phyloP scores from a whole-genome alignment of 1,140 invertebrate species.

The Penaeus indicus region DNA sequence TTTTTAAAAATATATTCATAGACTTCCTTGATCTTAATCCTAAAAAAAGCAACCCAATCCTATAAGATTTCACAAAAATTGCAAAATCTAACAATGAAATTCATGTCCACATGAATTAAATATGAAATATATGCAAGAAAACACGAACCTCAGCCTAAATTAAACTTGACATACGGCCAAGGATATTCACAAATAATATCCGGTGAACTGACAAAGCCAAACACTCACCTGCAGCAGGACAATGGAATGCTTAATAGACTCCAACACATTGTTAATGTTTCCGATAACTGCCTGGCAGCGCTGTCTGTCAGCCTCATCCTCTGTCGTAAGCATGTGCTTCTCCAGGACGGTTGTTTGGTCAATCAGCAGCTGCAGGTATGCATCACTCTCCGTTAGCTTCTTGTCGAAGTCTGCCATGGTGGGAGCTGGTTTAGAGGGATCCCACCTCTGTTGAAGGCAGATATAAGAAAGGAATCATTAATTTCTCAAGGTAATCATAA shows the following conservation, averaged over 20 bases:
- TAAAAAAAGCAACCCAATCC: too few relatives aligned
- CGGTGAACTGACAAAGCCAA: not conserved
- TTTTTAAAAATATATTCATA: too few relatives aligned
- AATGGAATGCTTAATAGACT: slow-evolving; percentile 97
- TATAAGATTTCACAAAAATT: too few relatives aligned
- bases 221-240: slow-evolving; percentile 91
- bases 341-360: slow-evolving; percentile 78
- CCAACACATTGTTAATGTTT: slow-evolving; percentile 81
- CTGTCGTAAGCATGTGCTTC: slow-evolving; percentile 66
- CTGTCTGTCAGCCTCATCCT: slow-evolving; percentile 47
- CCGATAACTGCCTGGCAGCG: slow-evolving; percentile 60
- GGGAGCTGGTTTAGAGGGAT: slow-evolving; percentile 75
- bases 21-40: too few relatives aligned
- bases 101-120: too few relatives aligned
- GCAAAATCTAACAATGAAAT: too few relatives aligned
- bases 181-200: too few relatives aligned
- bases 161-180: too few relatives aligned
- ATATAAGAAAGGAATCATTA: too few relatives aligned
- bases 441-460: slow-evolving; percentile 73
- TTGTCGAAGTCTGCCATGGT: slow-evolving; percentile 87
- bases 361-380: slow-evolving; percentile 95
- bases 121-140: too few relatives aligned
- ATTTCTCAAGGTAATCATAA: too few relatives aligned
- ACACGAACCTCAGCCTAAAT: too few relatives aligned
- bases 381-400: slow-evolving; percentile 94